Evolutionary conservation across 2,888 invertebrate genomes (phyloP), one percentile per base, ranked within the genome.

Genomic region (Megalurothrips usitatus): DNA sequence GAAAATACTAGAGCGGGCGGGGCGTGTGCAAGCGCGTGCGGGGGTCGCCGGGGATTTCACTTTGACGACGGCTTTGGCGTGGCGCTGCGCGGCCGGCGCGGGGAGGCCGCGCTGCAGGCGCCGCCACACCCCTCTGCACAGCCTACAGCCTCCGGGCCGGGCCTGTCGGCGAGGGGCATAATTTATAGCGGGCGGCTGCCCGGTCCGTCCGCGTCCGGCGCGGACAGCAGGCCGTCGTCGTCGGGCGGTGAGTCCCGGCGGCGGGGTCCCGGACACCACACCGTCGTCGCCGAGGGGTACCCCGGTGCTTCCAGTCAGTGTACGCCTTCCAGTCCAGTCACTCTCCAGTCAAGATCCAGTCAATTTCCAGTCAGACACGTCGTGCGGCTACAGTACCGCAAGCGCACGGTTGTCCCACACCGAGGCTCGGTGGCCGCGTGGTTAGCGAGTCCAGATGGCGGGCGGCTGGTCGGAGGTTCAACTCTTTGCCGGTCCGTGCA

Each of bases 111-210:
- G 58, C 58, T 17, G 19, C 52, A 17, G n/a, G n/a, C 52, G 52
- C 4, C 52, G 52, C 4, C 52, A 52, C 52, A 12, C 14, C 52
- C 52, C 52, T 10, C 34, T 2, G 34, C 34, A 43, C 34, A 6
- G 34, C 34, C 34, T 43, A 2, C 8, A 26, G 68, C 68, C 68
- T 75, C 68, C 23, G 26, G 68, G 23, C 23, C 68, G 68, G 11
- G 68, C 68, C 68, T 75, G 68, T 75, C 68, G 68, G 68, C 68
- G 68, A 75, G 68, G 10, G 68, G 68, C 68, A 75, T 75, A 75
- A 75, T 75, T 75, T 75, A 75, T 75, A 26, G 68, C 26, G 26
- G 12, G 26, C 23, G 23, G 26, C 68, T 19, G 23, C 23, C n/a
- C 6, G 23, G 68, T 26, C 68, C 68, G 10, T 8, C 68, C 26